Evolutionary conservation across 2,888 invertebrate genomes (phyloP), one percentile per base, ranked within the genome.

Genomic region (Nymphalis urticae): DNA sequence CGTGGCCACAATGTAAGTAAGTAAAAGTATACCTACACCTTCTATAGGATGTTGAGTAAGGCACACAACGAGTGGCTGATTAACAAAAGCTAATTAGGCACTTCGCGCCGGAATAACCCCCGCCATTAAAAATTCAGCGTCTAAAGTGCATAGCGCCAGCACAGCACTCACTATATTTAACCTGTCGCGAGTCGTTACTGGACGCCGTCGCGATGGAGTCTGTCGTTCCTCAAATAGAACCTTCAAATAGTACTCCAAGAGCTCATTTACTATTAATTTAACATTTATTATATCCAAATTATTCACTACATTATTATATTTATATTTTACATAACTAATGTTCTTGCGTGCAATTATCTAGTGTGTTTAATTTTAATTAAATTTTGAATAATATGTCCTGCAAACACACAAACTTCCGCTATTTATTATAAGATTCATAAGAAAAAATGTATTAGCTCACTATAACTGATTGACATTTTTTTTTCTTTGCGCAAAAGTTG

Each of bases 131-230:
- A 80, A 90, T 91, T 88, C 90, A 90, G 78, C 77, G 76, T 27
- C 82, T 80, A 87, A 88, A 91, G 91, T 91, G 90, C 90, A 90
- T 85, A 86, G 84, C 87, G 84, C 80, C 90, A 90, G 90, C 85
- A 82, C 72, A 86, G 87, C 88, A 86, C 80, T 79, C 76, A 81
- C 83, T 85, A 85, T 87, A 87, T 88, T 87, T 86, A 86, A 82
- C 82, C 76, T 77, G 85, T 81, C 85, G 79, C 76, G 80, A 72
- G 85, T 81, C 85, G 79, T 76, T 80, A 73, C 80, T 76, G 85
- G 86, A 82, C 85, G 82, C 76, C 77, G 42, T 13, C 75, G 79
- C 68, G 72, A 75, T 58, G 80, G 79, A 68, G 70, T 73, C 61
- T 66, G 66, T 66, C 83, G 82, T 76, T 82, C 81, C 84, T 79